Conservation (phyloP, 2,888 invertebrate genomes). For the Rhabditophanes sp. region DNA sequence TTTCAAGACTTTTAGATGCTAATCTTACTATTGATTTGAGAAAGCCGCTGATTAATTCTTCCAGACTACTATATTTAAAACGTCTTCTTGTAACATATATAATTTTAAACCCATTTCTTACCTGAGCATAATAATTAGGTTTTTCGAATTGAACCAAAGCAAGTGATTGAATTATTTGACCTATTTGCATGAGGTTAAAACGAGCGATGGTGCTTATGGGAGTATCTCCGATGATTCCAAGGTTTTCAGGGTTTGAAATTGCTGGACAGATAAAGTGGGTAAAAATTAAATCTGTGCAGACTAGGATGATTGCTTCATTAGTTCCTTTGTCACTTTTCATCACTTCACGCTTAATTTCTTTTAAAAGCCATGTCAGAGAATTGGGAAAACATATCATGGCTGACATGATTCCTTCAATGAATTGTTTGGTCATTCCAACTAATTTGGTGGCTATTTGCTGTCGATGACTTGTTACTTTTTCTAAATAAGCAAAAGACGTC, state of each 20-base stretch:
- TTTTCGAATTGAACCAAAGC: conserved; percentile 69
- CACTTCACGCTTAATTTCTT: conserved; percentile 15
- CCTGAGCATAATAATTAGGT: no score
- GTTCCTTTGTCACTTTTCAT: conserved; percentile 11
- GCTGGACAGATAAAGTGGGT: conserved; percentile 87
- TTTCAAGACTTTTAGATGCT: no score
- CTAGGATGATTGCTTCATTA: conserved; percentile 42
- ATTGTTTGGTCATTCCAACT: conserved; percentile 7
- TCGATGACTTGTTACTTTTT: conserved; percentile 62
- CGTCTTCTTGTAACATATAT: no score
- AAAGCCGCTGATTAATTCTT: no score
- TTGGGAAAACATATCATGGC: conserved; percentile 55
- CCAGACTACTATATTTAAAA: no score
- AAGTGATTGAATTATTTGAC: conserved; percentile 76
- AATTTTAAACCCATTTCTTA: no score
- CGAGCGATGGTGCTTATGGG: conserved; percentile 69
- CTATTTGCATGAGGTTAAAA: conserved; percentile 63
- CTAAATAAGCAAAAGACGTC: conserved; percentile 50
- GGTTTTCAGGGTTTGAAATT: conserved; percentile 74
- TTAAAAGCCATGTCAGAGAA: conserved; percentile 69
- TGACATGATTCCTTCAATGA: conserved; percentile 7
- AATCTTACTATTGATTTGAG: no score
- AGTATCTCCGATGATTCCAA: conserved; percentile 72
- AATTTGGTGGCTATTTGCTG: conserved; percentile 53
- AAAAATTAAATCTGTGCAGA: conserved; percentile 80